Evolutionary conservation across 2,797 vertebrate species (phyloP), one percentile per base, ranked within the genome.

Genomic region (Smutsia temminckii): DNA sequence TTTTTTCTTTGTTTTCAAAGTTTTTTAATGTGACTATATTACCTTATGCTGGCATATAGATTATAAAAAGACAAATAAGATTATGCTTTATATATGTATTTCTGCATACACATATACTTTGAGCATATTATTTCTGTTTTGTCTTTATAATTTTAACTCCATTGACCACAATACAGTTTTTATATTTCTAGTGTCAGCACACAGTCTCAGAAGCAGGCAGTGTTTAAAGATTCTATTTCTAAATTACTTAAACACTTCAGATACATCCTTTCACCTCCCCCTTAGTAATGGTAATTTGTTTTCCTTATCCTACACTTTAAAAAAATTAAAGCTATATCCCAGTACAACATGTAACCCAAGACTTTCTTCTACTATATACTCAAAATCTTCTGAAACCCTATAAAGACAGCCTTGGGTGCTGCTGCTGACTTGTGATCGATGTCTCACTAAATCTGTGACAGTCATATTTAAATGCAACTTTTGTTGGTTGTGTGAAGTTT

Each of bases 401-500:
- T 34, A 27, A 11, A 42, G 25, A 34, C 25, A 83, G 57, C 4
- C 25, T 34, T 61, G 66, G 18, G 51, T 55, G 7, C 63, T n/a
- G 49, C 17, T 51, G 29, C 16, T 57, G 79, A 59, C 18, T 93
- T 92, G 57, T 0, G 0, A 29, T 51, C 49, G 88, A 27, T 27
- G 12, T 55, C 61, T 80, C 2, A 55, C 81, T 80, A 63, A 49
- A 6, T 93, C 61, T 64, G 84, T 8, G 46, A 34, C n/a, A 85
- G 69, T 69, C 34, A 23, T 34, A 53, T 72, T 89, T 63, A 71
- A 69, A 34, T 72, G 16, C 42, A n/a, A 85, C 34, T 93, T 96
- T 96, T 18, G 51, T 93, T 97, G 96, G 17, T 71, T 72, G 86
- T 69, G 55, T 42, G 71, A 66, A 9, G 29, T 88, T 94, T 20